Evolutionary conservation across 1,140 invertebrate genomes (phyloP), one percentile per base, ranked within the genome.

Genomic region (Goniozus legneri): DNA sequence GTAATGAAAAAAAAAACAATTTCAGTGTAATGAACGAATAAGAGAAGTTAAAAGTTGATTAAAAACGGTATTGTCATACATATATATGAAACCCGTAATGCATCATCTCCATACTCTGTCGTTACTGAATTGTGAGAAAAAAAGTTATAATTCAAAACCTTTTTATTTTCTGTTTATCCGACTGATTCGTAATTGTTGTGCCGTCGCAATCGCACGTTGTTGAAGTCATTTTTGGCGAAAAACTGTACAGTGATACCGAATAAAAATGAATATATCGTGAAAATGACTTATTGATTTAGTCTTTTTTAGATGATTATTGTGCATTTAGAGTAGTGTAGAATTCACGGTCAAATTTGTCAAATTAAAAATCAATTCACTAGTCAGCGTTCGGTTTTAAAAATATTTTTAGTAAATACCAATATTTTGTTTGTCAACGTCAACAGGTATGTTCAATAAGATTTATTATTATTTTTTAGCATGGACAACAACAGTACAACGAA

Each of bases 181-280:
- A 55, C 47, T 54, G 48, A 63, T 66, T 68, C 58, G 69, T 73
- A 58, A 66, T 72, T 73, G 64, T 74, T 74, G 61, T 70, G 60
- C 62, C 62, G 64, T 68, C 65, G 64, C 55, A 56, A 64, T 62
- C 54, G 62, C 70, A 71, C 68, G 59, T 70, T 71, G 54, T 70
- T 67, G 38, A 65, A 55, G 56, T 65, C 64, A 65, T 54, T 62
- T 62, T 71, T 69, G 62, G 65, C 62, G 59, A 69, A 58, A 73
- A 70, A 60, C 58, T 76, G 73, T 75, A 73, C 71, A 74, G 68
- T 71, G 62, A 72, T 69, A 69, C 63, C 65, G 64, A 74, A 73
- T 74, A 74, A 76, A 74, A 68, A 75, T 64, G 67, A n/a, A n/a
- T 68, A 66, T 70, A 69, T 71, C 71, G 69, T 75, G 69, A 71